Percentiles rank a stretch among this genome's conserved stretches.
Conservation (phyloP, 2,888 invertebrate species). For the Ryuthela nishihirai region DNA sequence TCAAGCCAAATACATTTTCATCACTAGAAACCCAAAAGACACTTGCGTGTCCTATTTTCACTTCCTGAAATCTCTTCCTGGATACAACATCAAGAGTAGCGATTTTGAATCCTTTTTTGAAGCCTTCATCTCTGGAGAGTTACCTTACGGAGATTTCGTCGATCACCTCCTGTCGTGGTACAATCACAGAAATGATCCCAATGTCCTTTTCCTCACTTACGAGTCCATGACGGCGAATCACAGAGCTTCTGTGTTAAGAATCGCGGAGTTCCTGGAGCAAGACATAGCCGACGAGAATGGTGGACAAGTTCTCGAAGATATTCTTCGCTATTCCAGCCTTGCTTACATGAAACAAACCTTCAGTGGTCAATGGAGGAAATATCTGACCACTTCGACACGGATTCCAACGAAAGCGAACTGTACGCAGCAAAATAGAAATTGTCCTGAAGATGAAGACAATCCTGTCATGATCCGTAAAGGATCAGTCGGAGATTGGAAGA, state of each 20-base stretch:
- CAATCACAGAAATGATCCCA: constrained; percentile 41
- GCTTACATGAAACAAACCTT: constrained; percentile 11
- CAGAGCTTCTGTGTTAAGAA: constrained; percentile 23
- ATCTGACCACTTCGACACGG: constrained; percentile 3
- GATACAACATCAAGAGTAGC: constrained; percentile 7
- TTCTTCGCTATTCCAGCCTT: constrained; percentile 14
- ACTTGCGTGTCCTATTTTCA: constrained; percentile 52
- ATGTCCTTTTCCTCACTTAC: constrained; percentile 50
- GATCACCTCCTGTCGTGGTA: constrained; percentile 30
- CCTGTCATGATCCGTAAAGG: constrained; percentile 44
- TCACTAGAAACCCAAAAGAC: constrained; percentile 54
- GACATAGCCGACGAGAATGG: not conserved
- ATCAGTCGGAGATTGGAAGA: constrained; percentile 52
- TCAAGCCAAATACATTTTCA: constrained; percentile 47
- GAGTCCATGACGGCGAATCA: constrained; percentile 49
- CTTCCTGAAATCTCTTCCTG: constrained; percentile 22
- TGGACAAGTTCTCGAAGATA: not conserved
- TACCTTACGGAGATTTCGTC: constrained; percentile 39
- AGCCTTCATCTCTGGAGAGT: constrained; percentile 49
- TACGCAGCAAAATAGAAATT: not conserved
- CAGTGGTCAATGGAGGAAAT: not conserved
- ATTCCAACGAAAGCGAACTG: not conserved
- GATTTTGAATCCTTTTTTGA: constrained; percentile 49
- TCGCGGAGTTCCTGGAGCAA: constrained; percentile 39
- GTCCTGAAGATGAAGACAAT: not conserved